A percentile compares a stretch with the other conserved stretches of the same genome.
phyloP scores from a whole-genome alignment of 2,113 vertebrate species.

The Struthidea cinerea region DNA sequence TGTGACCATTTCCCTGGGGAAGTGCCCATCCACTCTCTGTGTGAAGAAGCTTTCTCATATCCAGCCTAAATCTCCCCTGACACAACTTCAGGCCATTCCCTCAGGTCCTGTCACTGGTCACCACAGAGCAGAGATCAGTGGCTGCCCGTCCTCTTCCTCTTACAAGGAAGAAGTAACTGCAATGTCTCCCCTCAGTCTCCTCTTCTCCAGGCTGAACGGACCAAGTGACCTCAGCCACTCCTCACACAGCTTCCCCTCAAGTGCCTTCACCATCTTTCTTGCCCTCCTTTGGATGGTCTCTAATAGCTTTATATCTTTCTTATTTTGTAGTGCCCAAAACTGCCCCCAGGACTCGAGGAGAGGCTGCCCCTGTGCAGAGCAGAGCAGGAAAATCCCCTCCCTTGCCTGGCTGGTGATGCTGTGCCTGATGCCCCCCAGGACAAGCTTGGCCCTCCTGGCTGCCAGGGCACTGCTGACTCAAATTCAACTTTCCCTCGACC shows the following conservation, averaged over 20 bases:
- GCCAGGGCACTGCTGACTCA: not conserved
- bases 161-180: rapidly evolving
- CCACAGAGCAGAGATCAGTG: not conserved
- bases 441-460: rapidly evolving
- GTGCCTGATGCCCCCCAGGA: not conserved
- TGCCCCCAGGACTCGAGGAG: too few relatives aligned
- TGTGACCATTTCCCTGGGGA: not conserved
- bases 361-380: not conserved
- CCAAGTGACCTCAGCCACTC: not conserved
- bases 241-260: rapidly evolving
- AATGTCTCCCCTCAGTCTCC: not conserved
- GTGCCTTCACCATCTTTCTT: rapidly evolving
- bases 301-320: not conserved
- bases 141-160: not conserved
- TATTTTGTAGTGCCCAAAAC: not conserved
- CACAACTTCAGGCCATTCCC: not conserved
- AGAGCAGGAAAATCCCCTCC: rapidly evolving
- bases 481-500: rapidly evolving
- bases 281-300: not conserved
- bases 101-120: rapidly evolving
- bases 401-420: rapidly evolving
- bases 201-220: not conserved
- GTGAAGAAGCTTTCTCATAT: not conserved
- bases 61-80: not conserved
- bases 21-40: not conserved